These are phyloP conservation scores for Emys orbicularis DNA, from an alignment of 2,797 vertebrate genomes.

Conservation along the genomic window DNA sequence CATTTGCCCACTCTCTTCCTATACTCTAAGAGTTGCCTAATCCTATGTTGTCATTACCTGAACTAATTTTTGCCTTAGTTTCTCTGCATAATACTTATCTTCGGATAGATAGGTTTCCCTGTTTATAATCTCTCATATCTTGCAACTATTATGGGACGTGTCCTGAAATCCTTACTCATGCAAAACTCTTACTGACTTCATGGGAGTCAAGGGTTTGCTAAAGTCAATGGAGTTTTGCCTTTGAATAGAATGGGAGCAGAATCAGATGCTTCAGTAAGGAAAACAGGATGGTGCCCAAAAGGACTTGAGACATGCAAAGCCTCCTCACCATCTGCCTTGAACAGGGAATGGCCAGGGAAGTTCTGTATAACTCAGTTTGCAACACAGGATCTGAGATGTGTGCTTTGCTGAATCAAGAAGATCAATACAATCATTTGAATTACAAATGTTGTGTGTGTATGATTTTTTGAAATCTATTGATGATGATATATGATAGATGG, in stretches of 20 bases:
- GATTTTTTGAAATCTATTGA: not conserved
- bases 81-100: not conserved
- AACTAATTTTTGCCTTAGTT: not conserved
- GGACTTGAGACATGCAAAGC: conserved; percentile 61
- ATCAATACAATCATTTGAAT: conserved; percentile 51
- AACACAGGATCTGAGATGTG: conserved; percentile 51
- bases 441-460: not conserved
- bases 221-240: conserved; percentile 59
- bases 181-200: conserved; percentile 64
- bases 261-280: conserved; percentile 60
- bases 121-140: not conserved
- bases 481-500: not conserved
- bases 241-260: conserved; percentile 66
- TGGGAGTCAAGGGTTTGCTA: conserved; percentile 71
- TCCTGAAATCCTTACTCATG: conserved; percentile 48
- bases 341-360: conserved; percentile 61
- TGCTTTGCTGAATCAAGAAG: not conserved
- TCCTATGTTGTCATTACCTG: not conserved
- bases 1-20: not conserved
- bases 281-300: conserved; percentile 63
- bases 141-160: not conserved
- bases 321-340: conserved; percentile 66
- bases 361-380: conserved; percentile 65
- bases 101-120: not conserved
- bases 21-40: not conserved